Conservation (phyloP, 2,888 invertebrate genomes). For the Autographa gamma region DNA sequence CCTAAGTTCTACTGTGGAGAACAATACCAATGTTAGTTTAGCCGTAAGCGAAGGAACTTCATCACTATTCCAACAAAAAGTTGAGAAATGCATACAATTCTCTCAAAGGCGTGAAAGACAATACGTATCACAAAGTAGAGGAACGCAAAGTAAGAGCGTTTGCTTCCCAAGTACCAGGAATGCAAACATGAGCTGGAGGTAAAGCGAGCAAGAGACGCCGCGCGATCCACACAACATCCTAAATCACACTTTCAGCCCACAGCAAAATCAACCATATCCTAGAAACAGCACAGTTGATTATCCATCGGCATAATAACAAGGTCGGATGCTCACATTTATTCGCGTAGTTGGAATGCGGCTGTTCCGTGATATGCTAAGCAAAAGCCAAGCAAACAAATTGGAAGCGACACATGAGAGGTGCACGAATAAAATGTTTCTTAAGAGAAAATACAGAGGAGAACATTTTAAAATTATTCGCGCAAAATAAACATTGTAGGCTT, state of each 20-base stretch:
- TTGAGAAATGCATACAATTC: conserved; percentile 75
- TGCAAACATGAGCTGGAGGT: conserved; percentile 80
- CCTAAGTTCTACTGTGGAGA: not conserved
- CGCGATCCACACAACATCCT: conserved; percentile 47
- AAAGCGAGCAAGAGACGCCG: conserved; percentile 72
- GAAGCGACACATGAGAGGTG: conserved; percentile 71
- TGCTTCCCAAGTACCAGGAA: conserved; percentile 82
- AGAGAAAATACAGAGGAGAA: conserved; percentile 59
- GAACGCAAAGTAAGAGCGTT: conserved; percentile 83
- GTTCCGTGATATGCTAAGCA: conserved; percentile 85
- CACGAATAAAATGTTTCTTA: conserved; percentile 69
- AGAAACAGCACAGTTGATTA: conserved; percentile 26
- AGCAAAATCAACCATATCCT: conserved; percentile 44
- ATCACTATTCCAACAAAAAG: conserved; percentile 66
- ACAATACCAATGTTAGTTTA: conserved; percentile 10
- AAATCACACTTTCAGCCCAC: conserved; percentile 28
- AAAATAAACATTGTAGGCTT: conserved; percentile 38
- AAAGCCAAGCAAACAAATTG: conserved; percentile 86
- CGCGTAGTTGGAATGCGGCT: conserved; percentile 79
- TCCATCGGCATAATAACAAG: conserved; percentile 58
- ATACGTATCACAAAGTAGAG: conserved; percentile 81
- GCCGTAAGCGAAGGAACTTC: conserved; percentile 33
- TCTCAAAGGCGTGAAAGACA: conserved; percentile 81
- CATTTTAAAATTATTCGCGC: conserved; percentile 53
- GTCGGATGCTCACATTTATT: conserved; percentile 80